Evolutionary conservation across 1,140 invertebrate genomes (phyloP), one percentile per base, ranked within the genome.

Genomic region (Zelostemma sp.): DNA sequence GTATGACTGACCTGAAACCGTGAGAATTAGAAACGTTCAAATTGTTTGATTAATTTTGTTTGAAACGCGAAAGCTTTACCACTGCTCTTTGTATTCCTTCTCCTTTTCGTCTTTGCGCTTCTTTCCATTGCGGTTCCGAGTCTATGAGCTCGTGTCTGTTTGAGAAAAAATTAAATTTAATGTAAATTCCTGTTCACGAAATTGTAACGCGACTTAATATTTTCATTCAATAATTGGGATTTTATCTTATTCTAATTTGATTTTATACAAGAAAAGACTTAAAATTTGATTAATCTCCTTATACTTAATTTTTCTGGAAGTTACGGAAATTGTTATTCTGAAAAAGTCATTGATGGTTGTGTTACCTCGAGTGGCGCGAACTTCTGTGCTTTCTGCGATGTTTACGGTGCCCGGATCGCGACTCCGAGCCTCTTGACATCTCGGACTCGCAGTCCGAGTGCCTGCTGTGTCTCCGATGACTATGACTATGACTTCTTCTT

Each of bases 361-460:
- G 35, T 4, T 72, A 84, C 82, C 83, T 82, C 18, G 83, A 86
- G n/a, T 83, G 81, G 3, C 83, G 79, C 0, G 83, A 81, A 19
- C 77, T 85, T 72, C 91, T 86, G 70, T 91, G 90, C 76, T 84
- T 85, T 18, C 90, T 85, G 1, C 91, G 87, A 72, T 93, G 92
- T 57, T 92, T 91, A 6, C 92, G 88, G 47, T 88, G 88, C 19
- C 90, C 91, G 1, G 91, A 93, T 67, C 92, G 88, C 12, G 78
- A 79, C 15, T 91, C 91, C 1, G 94, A 95, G 14, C 92, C 90
- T 51, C 93, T 89, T 0, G 93, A 95, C 45, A 95, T 83, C 81
- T 96, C 94, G 74, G 94, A 96, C 79, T 96, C 95, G 64, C 93
- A 95, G 79, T 96, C 95, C 1, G 94, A 96, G 68, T 92, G 88